Base-by-base conservation (phyloP, 2,888 invertebrate species). In the Amphiduros pacificus region DNA sequence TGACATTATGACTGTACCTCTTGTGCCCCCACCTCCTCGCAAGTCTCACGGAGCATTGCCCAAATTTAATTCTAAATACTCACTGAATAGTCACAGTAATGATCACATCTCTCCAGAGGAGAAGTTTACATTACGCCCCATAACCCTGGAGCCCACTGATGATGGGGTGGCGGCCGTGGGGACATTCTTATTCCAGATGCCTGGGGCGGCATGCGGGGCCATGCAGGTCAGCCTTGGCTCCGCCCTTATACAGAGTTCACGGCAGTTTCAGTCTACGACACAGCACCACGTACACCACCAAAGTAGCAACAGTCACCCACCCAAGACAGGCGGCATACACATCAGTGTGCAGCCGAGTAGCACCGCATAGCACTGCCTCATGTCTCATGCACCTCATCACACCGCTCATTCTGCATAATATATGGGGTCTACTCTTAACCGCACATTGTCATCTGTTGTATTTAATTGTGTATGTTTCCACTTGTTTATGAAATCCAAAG, bases 81-180 rank as follows among this genome's bases (percentile, higher is more conserved):
- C 59, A n/a, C 36, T 59, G 2, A 41, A 36, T 2, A 59, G 59
- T 29, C 36, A 51, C 44, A 41, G 52, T 17, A 26, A 52, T 27
- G n/a, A 22, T n/a, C 5, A 5, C 4, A 4, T 17, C 6, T 5
- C 5, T 22, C 11, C 2, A n/a, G 41, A 53, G 4, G 41, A 41
- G 6, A 29, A 51, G 11, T 55, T 48, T 24, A 49, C 49, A 31
- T 69, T 82, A n/a, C 70, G 76, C 53, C 92, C 94, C 41, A 88
- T 95, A 61, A 94, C 95, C 48, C 89, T 95, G 57, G 96, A 96
- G 82, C 93, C 94, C 26, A 93, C 93, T 0, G 89, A 88, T 62
- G 94, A 95, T 84, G 91, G 91, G 36, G 86, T 91, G 48, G 93
- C 94, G 17, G 94, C 93, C n/a, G 92, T 96, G 55, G 91, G 92